Evolutionary conservation across 2,888 invertebrate species (phyloP).

Genomic region (Pammene aurita): DNA sequence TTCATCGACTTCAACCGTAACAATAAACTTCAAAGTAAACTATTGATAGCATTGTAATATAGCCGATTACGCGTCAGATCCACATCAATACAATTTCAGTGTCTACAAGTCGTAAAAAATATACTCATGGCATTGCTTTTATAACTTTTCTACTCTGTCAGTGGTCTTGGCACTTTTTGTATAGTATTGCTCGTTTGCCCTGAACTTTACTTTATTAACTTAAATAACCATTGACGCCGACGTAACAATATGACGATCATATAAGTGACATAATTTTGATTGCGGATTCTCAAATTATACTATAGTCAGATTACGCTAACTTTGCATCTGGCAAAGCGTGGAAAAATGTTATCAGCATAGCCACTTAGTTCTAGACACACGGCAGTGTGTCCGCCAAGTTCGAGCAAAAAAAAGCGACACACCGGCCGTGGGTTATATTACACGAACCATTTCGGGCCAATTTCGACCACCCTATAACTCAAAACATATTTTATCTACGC

Average conservation of each 20-base stretch:
- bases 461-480: too few relatives aligned
- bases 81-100: constrained; percentile 1
- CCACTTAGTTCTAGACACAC: too few relatives aligned
- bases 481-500: too few relatives aligned
- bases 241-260: constrained; percentile 1
- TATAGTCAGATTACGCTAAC: constrained; percentile 1
- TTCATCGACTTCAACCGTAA: constrained; percentile 14
- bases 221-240: constrained; percentile 2
- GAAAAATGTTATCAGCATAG: too few relatives aligned
- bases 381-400: too few relatives aligned
- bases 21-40: constrained; percentile 31
- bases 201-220: constrained; percentile 50
- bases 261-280: constrained; percentile 10
- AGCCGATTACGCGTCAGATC: constrained; percentile 14
- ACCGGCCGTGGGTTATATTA: too few relatives aligned
- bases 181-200: constrained; percentile 70
- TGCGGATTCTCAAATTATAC: neutral
- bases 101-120: neutral
- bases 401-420: too few relatives aligned
- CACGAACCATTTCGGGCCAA: too few relatives aligned
- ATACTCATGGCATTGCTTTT: neutral
- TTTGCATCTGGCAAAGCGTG: too few relatives aligned
- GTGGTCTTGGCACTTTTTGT: constrained; percentile 65
- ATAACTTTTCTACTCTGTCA: constrained; percentile 29
- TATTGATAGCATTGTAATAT: constrained; percentile 28